A percentile compares a stretch with the other conserved stretches of the same genome.
Conservation (phyloP, 2,888 invertebrate genomes). For the Yponomeuta malinellus region DNA sequence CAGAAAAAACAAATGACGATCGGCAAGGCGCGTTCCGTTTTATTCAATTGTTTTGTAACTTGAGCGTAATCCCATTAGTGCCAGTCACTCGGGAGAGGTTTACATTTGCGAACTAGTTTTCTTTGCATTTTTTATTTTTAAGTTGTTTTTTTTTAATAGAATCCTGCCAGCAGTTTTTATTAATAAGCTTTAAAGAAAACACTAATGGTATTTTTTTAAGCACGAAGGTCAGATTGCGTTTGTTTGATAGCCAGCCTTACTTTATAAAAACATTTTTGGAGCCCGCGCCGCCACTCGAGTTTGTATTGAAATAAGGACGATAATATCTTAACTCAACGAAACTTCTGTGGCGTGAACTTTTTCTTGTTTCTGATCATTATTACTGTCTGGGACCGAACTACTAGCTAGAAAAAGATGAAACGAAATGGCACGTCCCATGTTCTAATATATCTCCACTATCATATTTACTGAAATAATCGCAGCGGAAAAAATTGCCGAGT, state of each 20-base stretch:
- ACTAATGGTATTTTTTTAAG: background rate
- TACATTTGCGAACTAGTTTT: background rate
- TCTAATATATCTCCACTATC: constrained; percentile 13
- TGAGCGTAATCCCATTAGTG: constrained; percentile 6
- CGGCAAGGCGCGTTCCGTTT: constrained; percentile 12
- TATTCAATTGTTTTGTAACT: constrained; percentile 13
- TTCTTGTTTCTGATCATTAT: too few relatives aligned
- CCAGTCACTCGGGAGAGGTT: constrained; percentile 5
- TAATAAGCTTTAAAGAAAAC: background rate
- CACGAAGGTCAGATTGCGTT: too few relatives aligned
- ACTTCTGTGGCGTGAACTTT: too few relatives aligned
- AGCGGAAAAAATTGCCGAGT: constrained; percentile 37
- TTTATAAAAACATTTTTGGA: too few relatives aligned
- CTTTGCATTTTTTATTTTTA: constrained; percentile 15
- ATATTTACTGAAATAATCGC: constrained; percentile 36
- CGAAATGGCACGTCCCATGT: background rate
- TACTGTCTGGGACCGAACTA: background rate
- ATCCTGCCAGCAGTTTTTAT: background rate
- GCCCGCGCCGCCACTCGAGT: too few relatives aligned
- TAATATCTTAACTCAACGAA: too few relatives aligned
- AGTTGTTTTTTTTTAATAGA: background rate
- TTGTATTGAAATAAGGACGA: too few relatives aligned
- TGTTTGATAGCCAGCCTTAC: too few relatives aligned
- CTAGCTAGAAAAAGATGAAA: background rate
- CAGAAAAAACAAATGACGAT: constrained; percentile 23